A percentile compares a stretch with the other conserved stretches of the same genome.
phyloP scores from a whole-genome alignment of 2,113 vertebrate genomes.

The Gymnogyps californianus region DNA sequence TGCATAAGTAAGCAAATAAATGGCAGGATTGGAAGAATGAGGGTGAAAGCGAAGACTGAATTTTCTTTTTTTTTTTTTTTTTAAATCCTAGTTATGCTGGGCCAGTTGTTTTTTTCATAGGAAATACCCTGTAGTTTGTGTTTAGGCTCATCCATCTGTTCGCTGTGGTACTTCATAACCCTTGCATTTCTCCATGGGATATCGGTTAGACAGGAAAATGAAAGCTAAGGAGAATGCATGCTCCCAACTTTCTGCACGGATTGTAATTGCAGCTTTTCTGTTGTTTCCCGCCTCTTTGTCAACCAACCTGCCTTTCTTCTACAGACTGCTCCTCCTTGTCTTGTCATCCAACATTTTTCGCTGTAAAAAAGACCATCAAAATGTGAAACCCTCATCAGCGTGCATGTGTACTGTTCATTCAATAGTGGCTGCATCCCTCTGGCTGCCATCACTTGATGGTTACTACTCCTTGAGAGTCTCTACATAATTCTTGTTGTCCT shows the following conservation, averaged over 20 bases:
- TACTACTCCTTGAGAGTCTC: neutral
- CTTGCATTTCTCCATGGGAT: rapidly evolving
- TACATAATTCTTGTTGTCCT: neutral
- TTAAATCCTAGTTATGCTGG: neutral
- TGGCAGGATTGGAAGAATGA: neutral
- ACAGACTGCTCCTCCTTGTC: neutral
- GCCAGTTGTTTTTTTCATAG: neutral
- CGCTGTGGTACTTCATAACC: neutral
- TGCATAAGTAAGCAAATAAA: neutral
- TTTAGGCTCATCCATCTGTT: neutral
- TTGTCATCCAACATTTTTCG: neutral
- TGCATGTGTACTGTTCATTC: neutral
- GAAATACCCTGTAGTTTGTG: neutral
- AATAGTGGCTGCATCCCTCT: neutral
- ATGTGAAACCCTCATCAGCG: rapidly evolving
- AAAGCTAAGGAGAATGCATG: rapidly evolving
- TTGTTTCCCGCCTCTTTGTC: neutral
- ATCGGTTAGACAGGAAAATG: neutral
- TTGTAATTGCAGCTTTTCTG: neutral
- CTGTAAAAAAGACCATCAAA: neutral
- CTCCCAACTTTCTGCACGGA: rapidly evolving
- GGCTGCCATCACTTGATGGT: neutral
- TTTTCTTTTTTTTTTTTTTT: neutral
- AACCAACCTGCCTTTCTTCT: neutral
- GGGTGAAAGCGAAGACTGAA: neutral